Conservation (phyloP, 2,888 invertebrate genomes). For the Orthonevra nobilis region DNA sequence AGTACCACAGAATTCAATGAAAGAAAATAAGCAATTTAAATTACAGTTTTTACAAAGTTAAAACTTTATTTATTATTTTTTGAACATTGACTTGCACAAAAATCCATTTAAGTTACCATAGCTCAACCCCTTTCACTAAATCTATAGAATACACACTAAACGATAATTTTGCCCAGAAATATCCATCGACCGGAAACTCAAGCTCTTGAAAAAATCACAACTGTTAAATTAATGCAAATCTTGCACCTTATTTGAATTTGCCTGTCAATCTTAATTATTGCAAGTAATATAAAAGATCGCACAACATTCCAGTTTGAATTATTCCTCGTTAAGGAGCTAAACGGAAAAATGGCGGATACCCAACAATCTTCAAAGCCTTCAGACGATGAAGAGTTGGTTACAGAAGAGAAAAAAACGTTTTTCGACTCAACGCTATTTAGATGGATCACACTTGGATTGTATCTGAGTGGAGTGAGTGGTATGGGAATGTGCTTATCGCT, state of each 20-base stretch:
- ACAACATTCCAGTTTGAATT: background rate
- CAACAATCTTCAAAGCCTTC: background rate
- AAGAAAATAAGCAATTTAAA: too few relatives aligned
- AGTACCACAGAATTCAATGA: too few relatives aligned
- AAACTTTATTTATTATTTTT: too few relatives aligned
- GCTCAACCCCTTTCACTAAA: too few relatives aligned
- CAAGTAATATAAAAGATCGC: constrained; percentile 27
- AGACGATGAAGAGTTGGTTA: constrained; percentile 17
- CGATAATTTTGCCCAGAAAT: too few relatives aligned
- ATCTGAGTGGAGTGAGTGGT: constrained; percentile 77
- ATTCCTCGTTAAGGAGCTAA: background rate
- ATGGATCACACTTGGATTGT: constrained; percentile 75
- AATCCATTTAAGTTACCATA: too few relatives aligned
- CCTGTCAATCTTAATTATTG: constrained; percentile 49
- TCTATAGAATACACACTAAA: too few relatives aligned
- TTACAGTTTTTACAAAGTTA: too few relatives aligned
- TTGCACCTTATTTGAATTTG: background rate
- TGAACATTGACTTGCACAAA: too few relatives aligned
- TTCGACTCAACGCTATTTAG: constrained; percentile 76
- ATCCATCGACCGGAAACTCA: too few relatives aligned
- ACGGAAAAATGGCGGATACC: constrained; percentile 22
- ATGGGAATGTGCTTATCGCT: constrained; percentile 76
- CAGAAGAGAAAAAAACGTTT: constrained; percentile 72
- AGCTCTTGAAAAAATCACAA: too few relatives aligned
- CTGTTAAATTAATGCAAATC: constrained; percentile 39